Conservation (phyloP, 2,888 invertebrate species). For the Oscheius sp. region DNA sequence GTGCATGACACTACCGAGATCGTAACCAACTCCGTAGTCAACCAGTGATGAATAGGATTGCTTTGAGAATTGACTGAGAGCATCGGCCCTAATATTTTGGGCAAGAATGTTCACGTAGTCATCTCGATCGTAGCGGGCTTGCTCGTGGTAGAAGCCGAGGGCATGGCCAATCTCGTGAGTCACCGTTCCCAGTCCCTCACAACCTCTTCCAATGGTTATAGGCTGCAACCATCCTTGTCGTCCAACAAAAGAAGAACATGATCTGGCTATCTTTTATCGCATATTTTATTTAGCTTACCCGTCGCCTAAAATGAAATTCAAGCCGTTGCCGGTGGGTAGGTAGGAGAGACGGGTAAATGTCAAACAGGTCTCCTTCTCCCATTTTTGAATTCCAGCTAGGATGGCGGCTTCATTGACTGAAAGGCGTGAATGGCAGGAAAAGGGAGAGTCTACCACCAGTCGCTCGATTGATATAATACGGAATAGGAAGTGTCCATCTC, state of each 20-base stretch:
- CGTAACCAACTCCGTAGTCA: slow-evolving; percentile 67
- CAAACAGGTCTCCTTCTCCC: slow-evolving; percentile 65
- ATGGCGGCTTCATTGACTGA: slow-evolving; percentile 57
- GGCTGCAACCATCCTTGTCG: slow-evolving; percentile 50
- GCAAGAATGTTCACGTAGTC: slow-evolving; percentile 62
- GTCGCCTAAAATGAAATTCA: slow-evolving; percentile 55
- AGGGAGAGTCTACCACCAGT: slow-evolving; percentile 47
- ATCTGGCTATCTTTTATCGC: background rate
- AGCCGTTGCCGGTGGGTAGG: slow-evolving; percentile 24
- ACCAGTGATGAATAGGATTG: slow-evolving; percentile 51
- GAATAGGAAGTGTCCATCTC: slow-evolving; percentile 60
- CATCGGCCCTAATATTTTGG: slow-evolving; percentile 55
- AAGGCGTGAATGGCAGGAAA: slow-evolving; percentile 3
- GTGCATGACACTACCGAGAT: slow-evolving; percentile 71
- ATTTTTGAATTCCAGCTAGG: slow-evolving; percentile 59
- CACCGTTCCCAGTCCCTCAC: slow-evolving; percentile 65
- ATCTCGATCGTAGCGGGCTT: slow-evolving; percentile 69
- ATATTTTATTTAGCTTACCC: slow-evolving; percentile 42
- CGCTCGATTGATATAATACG: slow-evolving; percentile 53
- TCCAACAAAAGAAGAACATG: slow-evolving; percentile 69
- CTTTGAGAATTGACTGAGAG: slow-evolving; percentile 63
- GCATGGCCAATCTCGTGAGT: slow-evolving; percentile 72
- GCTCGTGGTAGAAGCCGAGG: slow-evolving; percentile 71
- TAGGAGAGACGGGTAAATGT: slow-evolving; percentile 52
- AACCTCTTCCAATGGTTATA: slow-evolving; percentile 68